A percentile compares a stretch with the other conserved stretches of the same genome.
These are phyloP conservation scores for Rachycentron canadum DNA, from an alignment of 2,797 vertebrate species.

Conservation along the genomic window DNA sequence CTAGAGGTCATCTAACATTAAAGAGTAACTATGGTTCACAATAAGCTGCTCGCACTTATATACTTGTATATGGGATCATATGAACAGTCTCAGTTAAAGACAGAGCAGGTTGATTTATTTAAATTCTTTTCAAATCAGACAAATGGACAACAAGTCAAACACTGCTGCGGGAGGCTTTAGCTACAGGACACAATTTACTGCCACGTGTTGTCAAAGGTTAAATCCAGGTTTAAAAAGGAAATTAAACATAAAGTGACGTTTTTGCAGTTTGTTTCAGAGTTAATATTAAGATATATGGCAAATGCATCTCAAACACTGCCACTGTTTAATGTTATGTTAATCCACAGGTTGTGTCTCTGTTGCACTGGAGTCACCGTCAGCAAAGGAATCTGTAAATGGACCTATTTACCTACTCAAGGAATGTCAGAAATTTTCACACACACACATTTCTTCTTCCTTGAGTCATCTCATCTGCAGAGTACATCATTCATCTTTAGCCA, in stretches of 20 bases:
- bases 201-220: constrained; percentile 23
- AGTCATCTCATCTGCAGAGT: constrained; percentile 18
- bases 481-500: constrained; percentile 58
- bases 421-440: constrained; percentile 65
- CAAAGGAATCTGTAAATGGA: constrained; percentile 46
- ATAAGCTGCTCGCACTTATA: background rate
- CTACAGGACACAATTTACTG: constrained; percentile 28
- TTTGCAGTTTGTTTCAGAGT: constrained; percentile 9
- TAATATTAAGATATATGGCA: constrained; percentile 37
- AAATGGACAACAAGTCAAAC: constrained; percentile 7
- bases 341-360: constrained; percentile 27
- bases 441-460: constrained; percentile 33
- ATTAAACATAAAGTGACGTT: constrained; percentile 28
- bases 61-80: no score
- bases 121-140: constrained; percentile 10
- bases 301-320: constrained; percentile 25
- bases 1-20: background rate
- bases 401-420: constrained; percentile 35
- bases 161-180: constrained; percentile 10
- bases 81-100: constrained; percentile 7
- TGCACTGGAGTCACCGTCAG: constrained; percentile 22
- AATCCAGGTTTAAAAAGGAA: constrained; percentile 2
- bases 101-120: constrained; percentile 36
- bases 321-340: constrained; percentile 47
- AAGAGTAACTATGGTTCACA: background rate